Evolutionary conservation across 1,140 invertebrate species (phyloP).

Genomic region (Leptinotarsa defecta): DNA sequence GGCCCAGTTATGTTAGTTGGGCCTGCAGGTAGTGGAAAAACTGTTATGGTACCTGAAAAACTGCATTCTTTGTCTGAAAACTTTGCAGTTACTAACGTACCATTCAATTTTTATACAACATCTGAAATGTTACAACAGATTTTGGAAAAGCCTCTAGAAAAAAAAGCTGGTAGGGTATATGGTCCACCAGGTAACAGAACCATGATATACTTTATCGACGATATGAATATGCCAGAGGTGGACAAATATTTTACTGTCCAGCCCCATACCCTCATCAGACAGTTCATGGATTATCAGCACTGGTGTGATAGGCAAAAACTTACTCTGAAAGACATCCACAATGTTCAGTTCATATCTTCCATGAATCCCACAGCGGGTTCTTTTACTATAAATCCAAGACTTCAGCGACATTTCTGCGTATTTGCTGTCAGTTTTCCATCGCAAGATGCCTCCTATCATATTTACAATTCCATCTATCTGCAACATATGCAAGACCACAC

Average conservation of each 20-base stretch:
- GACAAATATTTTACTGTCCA: constrained; percentile 95
- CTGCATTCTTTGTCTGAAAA: constrained; percentile 75
- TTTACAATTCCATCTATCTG: constrained; percentile 80
- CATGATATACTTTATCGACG: constrained; percentile 94
- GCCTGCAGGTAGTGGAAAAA: constrained; percentile 84
- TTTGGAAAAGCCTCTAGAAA: constrained; percentile 91
- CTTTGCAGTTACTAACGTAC: constrained; percentile 83
- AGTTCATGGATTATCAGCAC: constrained; percentile 93
- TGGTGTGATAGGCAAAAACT: constrained; percentile 91
- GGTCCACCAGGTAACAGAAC: constrained; percentile 89
- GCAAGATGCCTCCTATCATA: constrained; percentile 77
- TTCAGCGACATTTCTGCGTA: constrained; percentile 92
- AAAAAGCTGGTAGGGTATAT: constrained; percentile 92
- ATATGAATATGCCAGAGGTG: constrained; percentile 97
- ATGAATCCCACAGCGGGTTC: constrained; percentile 97
- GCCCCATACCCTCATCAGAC: constrained; percentile 90
- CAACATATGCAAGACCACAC: constrained; percentile 74
- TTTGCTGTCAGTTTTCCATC: constrained; percentile 88
- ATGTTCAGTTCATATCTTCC: constrained; percentile 91
- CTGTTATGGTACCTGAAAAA: constrained; percentile 84
- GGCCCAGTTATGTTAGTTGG: constrained; percentile 92
- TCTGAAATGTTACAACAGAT: constrained; percentile 92
- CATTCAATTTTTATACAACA: constrained; percentile 95
- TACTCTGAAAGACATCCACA: constrained; percentile 88
- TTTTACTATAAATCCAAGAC: constrained; percentile 89